Base-by-base conservation (phyloP, 2,797 vertebrate species). In the Oophaga sylvatica region DNA sequence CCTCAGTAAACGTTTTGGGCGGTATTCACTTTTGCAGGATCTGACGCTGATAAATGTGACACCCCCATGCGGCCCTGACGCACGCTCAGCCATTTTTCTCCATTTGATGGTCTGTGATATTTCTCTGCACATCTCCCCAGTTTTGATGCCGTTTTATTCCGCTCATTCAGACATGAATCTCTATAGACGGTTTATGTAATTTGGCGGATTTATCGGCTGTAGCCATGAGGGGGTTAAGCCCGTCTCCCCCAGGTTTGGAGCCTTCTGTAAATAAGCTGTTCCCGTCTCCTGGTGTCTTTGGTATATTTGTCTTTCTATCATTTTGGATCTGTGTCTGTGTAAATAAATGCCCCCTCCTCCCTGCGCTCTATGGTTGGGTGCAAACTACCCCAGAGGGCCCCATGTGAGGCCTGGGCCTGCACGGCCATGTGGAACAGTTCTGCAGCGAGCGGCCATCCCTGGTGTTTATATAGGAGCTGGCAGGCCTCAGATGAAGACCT, bases 381-480 rank as follows among this genome's bases (percentile, higher is more conserved):
- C 68, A 81, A 63, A 67, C 41, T 77, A 81, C 84, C 87, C 87
- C 35, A 41, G 70, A 62, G 80, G 53, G 83, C 83, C 87, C 87
- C 71, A 75, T 75, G 71, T 75, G 71, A 20, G 71, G 71, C 78
- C 48, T 41, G 22, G 73, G 70, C 67, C 31, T 60, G 62, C 62
- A 41, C 35, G 79, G 62, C 80, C 86, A 83, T 83, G 86, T 87
- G 85, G 79, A 81, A 80, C 26, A 79, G 56, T 79, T 80, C 78
- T 81, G 65, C 67, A 71, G 67, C 16, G 71, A 93, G 95, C 95
- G 95, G 95, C 96, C 95, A 96, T 95, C 95, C 90, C 91, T 90
- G 93, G 94, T 96, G 96, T 96, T 96, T 96, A 96, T 95, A 94
- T 95, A 95, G 95, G 94, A 94, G 92, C 86, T 95, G 95, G 94